Base-by-base conservation (phyloP, 2,797 vertebrate genomes). In the Diglossa cyanea region DNA sequence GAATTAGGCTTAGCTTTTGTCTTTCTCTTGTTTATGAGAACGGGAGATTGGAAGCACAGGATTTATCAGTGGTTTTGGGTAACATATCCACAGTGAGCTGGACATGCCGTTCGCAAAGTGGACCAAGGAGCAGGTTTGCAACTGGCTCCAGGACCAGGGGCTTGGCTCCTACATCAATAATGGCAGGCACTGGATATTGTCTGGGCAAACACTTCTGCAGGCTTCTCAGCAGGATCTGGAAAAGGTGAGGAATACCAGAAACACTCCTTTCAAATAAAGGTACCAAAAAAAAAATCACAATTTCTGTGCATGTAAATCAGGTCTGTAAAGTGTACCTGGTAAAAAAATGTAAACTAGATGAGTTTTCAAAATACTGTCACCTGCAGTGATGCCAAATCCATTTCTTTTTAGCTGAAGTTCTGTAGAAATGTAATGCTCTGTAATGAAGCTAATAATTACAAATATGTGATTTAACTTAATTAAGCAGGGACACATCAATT, bases 151-250 rank as follows among this genome's bases (percentile, higher is more conserved):
- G 92, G 99, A 99, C 21, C 99, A 99, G 95, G 99, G 99, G 24
- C 96, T 99, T 44, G 99, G 99, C 7, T 98, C 98, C 30, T 99
- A 99, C 39, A 98, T 99, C 68, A 98, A 93, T 94, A 98, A 98
- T 86, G 98, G 99, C 84, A 99, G 98, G 65, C 98, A 98, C 35
- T 99, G 99, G 99, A 98, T 99, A 95, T 97, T 98, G 28, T 99
- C 99, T 15, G 99, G 99, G 57, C 99, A 99, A 95, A 99, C 99
- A 0, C 98, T 99, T 53, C 97, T 99, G 58, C 99, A 99, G 96
- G 99, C 99, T 67, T 99, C 99, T 50, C 99, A 99, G 86, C 99
- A 99, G 62, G 99, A 99, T 97, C 98, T 99, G 84, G 99, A 99
- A 95, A 99, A 98, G 99, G 99, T 99, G 95, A 98, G 87, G 24